Base-by-base conservation (phyloP, 2,113 vertebrate genomes). In the Cromileptes altivelis region DNA sequence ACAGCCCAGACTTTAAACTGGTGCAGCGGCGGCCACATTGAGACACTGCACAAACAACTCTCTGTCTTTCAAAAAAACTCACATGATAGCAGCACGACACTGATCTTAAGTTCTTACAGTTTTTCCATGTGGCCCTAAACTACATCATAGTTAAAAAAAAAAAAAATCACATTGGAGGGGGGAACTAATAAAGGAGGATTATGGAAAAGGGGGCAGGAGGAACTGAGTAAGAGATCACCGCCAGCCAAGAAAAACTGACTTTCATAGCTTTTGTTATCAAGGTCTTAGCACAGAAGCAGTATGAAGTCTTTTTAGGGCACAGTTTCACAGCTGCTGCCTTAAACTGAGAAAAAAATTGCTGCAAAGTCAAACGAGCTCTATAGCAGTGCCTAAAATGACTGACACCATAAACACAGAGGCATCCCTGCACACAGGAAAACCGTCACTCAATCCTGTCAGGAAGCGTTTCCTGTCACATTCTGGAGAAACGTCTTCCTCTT, bases 381-480 rank as follows among this genome's bases (percentile, higher is more conserved):
- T 9, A 30, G 21, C 1, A 21, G 67, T 8, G 30, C 4, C 27
- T 7, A 21, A 23, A 69, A 25, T 23, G 53, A 70, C 72, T 49
- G 45, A 78, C 87, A 79, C 55, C 70, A 75, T 64, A 84, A 86
- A 85, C 55, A 80, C 57, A 30, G 81, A 87, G 33, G 74, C 77
- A 85, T 82, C 85, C 75, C 77, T 55, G 45, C 75, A 67, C 64
- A 82, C 87, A 90, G 91, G 90, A 93, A 91, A 87, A 91, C 87
- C 82, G 78, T 88, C 65, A 55, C 82, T 78, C 47, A 17, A 70
- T 77, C 63, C 70, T 64, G 82, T 83, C 91, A 91, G 93, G 93
- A 95, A 94, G 82, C 71, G 12, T 69, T 93, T 94, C 91, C 94
- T 92, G 93, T 49, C 72, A 78, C 79, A 76, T 87, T 81, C 67